Base-by-base conservation (phyloP, 1,140 invertebrate genomes). In the Carposina sasakii region DNA sequence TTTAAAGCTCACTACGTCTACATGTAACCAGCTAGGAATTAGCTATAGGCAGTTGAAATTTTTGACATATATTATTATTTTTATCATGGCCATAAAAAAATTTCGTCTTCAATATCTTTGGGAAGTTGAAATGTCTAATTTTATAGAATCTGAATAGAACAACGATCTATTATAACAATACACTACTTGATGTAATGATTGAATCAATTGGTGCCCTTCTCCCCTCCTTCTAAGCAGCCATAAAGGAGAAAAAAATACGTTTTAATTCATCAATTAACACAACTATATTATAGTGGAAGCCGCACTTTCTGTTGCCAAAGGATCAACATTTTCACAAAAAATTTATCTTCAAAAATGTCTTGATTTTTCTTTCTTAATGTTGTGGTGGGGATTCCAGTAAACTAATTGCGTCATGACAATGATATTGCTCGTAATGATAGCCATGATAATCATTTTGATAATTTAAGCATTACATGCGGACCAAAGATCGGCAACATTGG, bases 361-460 rank as follows among this genome's bases (percentile, higher is more conserved):
- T n/a, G n/a, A n/a, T n/a, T n/a, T n/a, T n/a, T n/a, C n/a, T n/a
- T n/a, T n/a, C n/a, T n/a, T n/a, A n/a, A n/a, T n/a, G n/a, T n/a
- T n/a, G n/a, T n/a, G 71, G 67, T 76, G 71, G 72, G 77, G 77
- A 54, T 63, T 73, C 75, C 74, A 58, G 58, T 58, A 54, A 37
- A 39, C 63, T 58, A 66, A 75, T 81, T 84, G 81, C 81, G 62
- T 81, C 81, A 84, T 84, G 81, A 84, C 81, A 84, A 84, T 82
- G 81, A 74, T 65, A 77, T 81, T 84, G 81, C 77, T 56, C 44
- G 65, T 62, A 49, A 68, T 78, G 71, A 76, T 71, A 81, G 75
- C 76, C 76, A 81, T 84, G 76, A 82, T 79, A 78, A 76, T 63
- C 54, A 54, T n/a, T n/a, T n/a, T n/a, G n/a, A n/a, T n/a, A n/a